These are phyloP conservation scores for Taenioides sp. DNA, from an alignment of 2,797 vertebrate species.

Conservation along the genomic window DNA sequence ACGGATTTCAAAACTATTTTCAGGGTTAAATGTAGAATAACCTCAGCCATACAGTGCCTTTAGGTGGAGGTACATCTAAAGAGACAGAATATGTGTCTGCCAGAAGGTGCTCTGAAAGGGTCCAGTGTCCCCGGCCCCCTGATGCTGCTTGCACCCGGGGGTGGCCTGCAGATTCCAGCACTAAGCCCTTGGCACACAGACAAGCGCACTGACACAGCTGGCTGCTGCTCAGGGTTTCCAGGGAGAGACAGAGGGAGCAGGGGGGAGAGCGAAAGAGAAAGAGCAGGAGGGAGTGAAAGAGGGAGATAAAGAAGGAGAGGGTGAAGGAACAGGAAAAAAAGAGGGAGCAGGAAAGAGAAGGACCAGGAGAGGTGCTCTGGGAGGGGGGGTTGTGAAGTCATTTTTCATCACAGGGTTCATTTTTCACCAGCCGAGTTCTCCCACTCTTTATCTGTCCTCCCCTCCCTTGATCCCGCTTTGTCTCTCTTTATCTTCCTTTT, in stretches of 20 bases:
- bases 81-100: background rate
- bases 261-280: constrained; percentile 46
- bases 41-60: background rate
- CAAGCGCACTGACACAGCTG: constrained; percentile 92
- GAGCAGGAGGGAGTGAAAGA: constrained; percentile 34
- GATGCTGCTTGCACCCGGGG: constrained; percentile 82
- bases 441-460: constrained; percentile 75
- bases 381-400: constrained; percentile 82
- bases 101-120: constrained; percentile 14
- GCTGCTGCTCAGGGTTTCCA: constrained; percentile 91
- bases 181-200: constrained; percentile 97
- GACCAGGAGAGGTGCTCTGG: constrained; percentile 41
- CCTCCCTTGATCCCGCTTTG: constrained; percentile 73
- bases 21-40: background rate
- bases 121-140: constrained; percentile 27
- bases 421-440: constrained; percentile 84
- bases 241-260: constrained; percentile 80
- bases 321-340: constrained; percentile 75
- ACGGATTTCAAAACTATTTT: no score
- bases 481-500: constrained; percentile 71
- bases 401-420: constrained; percentile 89
- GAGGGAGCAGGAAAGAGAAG: constrained; percentile 16
- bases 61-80: constrained; percentile 2
- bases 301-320: constrained; percentile 45
- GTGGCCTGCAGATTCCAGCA: constrained; percentile 97